Evolutionary conservation across 2,113 vertebrate genomes (phyloP).

Genomic region (Eptesicus fuscus): DNA sequence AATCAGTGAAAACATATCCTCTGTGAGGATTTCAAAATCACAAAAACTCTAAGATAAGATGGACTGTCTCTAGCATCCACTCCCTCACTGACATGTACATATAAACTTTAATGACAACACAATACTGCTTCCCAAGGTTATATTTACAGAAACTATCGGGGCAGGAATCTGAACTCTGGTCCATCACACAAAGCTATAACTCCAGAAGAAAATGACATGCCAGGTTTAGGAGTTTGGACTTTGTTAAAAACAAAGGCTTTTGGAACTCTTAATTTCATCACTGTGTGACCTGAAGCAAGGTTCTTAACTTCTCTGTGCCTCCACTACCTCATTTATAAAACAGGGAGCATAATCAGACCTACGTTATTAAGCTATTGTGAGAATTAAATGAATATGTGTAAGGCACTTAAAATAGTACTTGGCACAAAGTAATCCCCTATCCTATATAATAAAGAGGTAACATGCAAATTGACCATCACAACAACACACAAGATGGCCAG

Average conservation of each 20-base stretch:
- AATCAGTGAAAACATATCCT: too few relatives aligned
- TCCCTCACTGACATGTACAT: background rate
- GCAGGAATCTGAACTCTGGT: background rate
- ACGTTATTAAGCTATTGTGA: background rate
- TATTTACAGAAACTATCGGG: background rate
- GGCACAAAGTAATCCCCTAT: background rate
- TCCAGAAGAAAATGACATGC: background rate
- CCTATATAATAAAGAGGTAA: too few relatives aligned
- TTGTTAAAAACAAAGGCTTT: background rate
- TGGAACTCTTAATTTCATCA: background rate
- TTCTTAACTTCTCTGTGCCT: background rate
- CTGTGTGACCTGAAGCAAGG: background rate
- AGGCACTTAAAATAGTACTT: background rate
- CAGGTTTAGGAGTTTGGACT: background rate
- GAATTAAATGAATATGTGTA: background rate
- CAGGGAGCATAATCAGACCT: background rate
- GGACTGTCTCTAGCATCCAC: background rate
- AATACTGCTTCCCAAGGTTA: background rate
- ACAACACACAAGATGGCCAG: too few relatives aligned
- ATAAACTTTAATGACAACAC: background rate
- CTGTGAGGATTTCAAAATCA: too few relatives aligned
- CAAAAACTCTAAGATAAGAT: background rate
- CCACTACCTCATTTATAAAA: background rate
- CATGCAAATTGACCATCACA: too few relatives aligned
- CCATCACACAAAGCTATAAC: background rate